Percentiles rank a stretch among this genome's conserved stretches.
Conservation (phyloP, 1,140 invertebrate genomes). For the Oncopeltus fasciatus region DNA sequence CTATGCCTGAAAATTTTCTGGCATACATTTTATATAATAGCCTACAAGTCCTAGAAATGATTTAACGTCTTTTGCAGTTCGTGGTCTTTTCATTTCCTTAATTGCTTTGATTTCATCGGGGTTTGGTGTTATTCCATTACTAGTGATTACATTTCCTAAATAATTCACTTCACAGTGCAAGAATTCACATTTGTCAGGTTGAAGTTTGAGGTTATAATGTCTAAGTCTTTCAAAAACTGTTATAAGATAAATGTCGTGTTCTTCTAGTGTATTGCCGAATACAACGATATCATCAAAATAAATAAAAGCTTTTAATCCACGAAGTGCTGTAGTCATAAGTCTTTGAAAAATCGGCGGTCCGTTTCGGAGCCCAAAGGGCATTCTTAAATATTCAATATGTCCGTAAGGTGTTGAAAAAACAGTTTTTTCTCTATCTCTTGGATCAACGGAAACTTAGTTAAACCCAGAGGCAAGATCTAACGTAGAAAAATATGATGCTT, state of each 20-base stretch:
- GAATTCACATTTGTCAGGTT: slow-evolving; percentile 33
- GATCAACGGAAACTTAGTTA: slow-evolving; percentile 27
- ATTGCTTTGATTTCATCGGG: slow-evolving; percentile 30
- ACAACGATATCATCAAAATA: slow-evolving; percentile 35
- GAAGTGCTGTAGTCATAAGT: slow-evolving; percentile 27
- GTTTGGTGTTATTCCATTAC: slow-evolving; percentile 31
- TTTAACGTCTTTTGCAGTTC: slow-evolving; percentile 29
- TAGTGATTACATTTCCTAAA: slow-evolving; percentile 31
- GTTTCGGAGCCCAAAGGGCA: slow-evolving; percentile 11
- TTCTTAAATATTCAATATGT: slow-evolving; percentile 17
- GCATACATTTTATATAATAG: slow-evolving; percentile 30
- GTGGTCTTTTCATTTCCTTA: slow-evolving; percentile 30
- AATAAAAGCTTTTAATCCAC: slow-evolving; percentile 17
- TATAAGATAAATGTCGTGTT: not conserved
- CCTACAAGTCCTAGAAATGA: slow-evolving; percentile 31
- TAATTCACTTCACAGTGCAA: slow-evolving; percentile 30
- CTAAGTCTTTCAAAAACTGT: not conserved
- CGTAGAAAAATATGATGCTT: slow-evolving; percentile 18
- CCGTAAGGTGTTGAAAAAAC: slow-evolving; percentile 20
- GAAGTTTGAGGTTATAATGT: not conserved
- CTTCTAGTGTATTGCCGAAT: slow-evolving; percentile 5
- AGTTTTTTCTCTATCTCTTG: slow-evolving; percentile 18
- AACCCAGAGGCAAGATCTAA: slow-evolving; percentile 22
- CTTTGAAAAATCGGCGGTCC: slow-evolving; percentile 18
- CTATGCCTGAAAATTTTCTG: slow-evolving; percentile 25